Percentiles rank a stretch among this genome's conserved stretches.
These are phyloP conservation scores for Chelon labrosus DNA, from an alignment of 2,797 vertebrate species.

Conservation along the genomic window DNA sequence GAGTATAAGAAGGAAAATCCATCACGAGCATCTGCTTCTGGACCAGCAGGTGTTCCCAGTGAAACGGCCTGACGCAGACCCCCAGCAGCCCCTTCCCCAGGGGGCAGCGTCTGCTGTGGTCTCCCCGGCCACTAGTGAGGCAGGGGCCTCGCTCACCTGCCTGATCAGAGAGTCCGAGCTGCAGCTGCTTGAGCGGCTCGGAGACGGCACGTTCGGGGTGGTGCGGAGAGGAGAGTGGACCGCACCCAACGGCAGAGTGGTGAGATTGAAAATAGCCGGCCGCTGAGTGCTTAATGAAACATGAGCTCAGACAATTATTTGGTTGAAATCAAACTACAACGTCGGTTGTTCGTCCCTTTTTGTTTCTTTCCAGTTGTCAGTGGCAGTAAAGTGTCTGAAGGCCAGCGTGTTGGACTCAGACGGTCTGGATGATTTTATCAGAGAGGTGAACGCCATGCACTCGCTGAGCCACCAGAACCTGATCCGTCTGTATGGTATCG, in stretches of 20 bases:
- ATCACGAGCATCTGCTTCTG: conserved; percentile 45
- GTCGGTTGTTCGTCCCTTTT: too few relatives aligned
- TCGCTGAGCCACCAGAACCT: conserved; percentile 96
- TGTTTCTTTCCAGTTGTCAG: conserved; percentile 85
- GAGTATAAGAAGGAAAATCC: conserved; percentile 11
- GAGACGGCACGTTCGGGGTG: conserved; percentile 95
- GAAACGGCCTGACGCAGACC: conserved; percentile 90
- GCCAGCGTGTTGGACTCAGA: conserved; percentile 92
- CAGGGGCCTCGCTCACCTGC: conserved; percentile 91
- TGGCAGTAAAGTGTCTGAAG: conserved; percentile 98
- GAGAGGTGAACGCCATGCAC: conserved; percentile 99
- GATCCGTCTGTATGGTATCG: conserved; percentile 94
- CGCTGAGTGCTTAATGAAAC: background rate
- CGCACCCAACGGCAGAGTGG: conserved; percentile 90
- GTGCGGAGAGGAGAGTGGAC: conserved; percentile 96
- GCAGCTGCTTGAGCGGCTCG: conserved; percentile 93
- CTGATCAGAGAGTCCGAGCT: conserved; percentile 95
- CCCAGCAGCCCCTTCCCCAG: conserved; percentile 82
- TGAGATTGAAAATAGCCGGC: conserved; percentile 70
- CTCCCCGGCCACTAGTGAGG: conserved; percentile 78
- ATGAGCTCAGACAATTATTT: too few relatives aligned
- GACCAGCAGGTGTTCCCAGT: conserved; percentile 94
- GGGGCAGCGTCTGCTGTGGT: conserved; percentile 77
- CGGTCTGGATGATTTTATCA: conserved; percentile 96
- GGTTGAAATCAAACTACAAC: too few relatives aligned